Evolutionary conservation across 2,113 vertebrate species (phyloP), one percentile per base, ranked within the genome.

Genomic region (Acrocephalus kingi): DNA sequence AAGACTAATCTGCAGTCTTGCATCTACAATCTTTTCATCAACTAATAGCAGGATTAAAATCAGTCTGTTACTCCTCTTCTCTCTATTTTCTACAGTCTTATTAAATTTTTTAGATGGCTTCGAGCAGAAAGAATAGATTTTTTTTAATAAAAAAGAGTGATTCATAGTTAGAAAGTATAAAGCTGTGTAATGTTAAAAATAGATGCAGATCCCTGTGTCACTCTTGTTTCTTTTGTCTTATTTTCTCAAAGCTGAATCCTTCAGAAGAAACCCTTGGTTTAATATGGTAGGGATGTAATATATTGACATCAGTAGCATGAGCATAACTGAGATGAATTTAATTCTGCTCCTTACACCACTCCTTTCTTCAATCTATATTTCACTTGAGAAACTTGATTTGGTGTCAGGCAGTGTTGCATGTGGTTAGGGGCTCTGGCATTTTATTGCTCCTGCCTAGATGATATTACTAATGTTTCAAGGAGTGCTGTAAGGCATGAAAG

Each of bases 381-480:
- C 84, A 96, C 64, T 59, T 63, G 80, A 90, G 76, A 87, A 95
- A 69, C 77, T 94, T 88, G 79, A 95, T 97, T 94, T 94, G 91
- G 90, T 97, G 91, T 97, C 82, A 91, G 78, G 72, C 62, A 89
- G 67, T 66, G 62, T 89, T 89, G 68, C 61, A 82, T 73, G 77
- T 87, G 87, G 74, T 87, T 87, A 94, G 88, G 87, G 33, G 48
- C 93, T 84, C 75, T 90, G 79, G 80, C 19, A 14, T 96, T 97
- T 96, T 93, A 72, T 68, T 89, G 81, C 72, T 95, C 18, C 89
- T 97, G 69, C 82, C 78, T 97, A 77, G 62, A 28, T 85, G 94
- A 90, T 95, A 73, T 95, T 95, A 94, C 55, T 94, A 82, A 92
- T 96, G 77, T 95, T 96, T 96, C 92, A 81, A 90, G 72, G 94